Conservation (phyloP, 1,140 invertebrate species). For the Colletes latitarsis region DNA sequence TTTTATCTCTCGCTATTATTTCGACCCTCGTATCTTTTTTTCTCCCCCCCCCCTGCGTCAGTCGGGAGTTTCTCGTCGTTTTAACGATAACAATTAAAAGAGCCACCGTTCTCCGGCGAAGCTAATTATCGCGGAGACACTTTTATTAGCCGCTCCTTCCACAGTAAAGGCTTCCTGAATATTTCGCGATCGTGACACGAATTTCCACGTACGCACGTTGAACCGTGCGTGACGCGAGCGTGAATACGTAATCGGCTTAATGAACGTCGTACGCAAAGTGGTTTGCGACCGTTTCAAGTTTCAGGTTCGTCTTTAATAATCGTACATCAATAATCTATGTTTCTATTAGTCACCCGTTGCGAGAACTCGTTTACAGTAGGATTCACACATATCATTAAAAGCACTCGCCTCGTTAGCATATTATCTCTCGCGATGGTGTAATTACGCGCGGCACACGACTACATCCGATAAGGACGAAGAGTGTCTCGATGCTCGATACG, state of each 20-base stretch:
- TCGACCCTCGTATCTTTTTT: slow-evolving; percentile 54
- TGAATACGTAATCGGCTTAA: neutral
- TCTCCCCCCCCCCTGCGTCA: slow-evolving; percentile 32
- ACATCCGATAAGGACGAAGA: slow-evolving; percentile 65
- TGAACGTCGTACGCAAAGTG: neutral
- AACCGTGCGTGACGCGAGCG: too few relatives aligned
- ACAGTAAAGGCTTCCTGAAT: slow-evolving; percentile 1
- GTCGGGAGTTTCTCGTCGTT: slow-evolving; percentile 52
- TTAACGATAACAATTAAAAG: slow-evolving; percentile 77
- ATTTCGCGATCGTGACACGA: slow-evolving; percentile 22
- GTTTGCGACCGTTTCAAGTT: too few relatives aligned
- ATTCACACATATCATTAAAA: slow-evolving; percentile 75
- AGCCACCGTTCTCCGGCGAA: slow-evolving; percentile 53
- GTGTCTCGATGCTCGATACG: slow-evolving; percentile 33
- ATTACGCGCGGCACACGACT: slow-evolving; percentile 70
- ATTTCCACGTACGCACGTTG: neutral
- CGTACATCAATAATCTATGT: slow-evolving; percentile 16
- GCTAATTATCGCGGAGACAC: slow-evolving; percentile 73
- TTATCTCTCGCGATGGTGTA: slow-evolving; percentile 70
- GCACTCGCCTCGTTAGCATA: slow-evolving; percentile 71
- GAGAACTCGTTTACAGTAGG: slow-evolving; percentile 65
- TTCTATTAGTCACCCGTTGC: slow-evolving; percentile 57
- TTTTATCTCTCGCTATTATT: slow-evolving; percentile 75
- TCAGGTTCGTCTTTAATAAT: slow-evolving; percentile 3
- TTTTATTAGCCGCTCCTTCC: slow-evolving; percentile 68